Evolutionary conservation across 2,113 vertebrate genomes (phyloP), one percentile per base, ranked within the genome.

Genomic region (Tylochromis polylepis): DNA sequence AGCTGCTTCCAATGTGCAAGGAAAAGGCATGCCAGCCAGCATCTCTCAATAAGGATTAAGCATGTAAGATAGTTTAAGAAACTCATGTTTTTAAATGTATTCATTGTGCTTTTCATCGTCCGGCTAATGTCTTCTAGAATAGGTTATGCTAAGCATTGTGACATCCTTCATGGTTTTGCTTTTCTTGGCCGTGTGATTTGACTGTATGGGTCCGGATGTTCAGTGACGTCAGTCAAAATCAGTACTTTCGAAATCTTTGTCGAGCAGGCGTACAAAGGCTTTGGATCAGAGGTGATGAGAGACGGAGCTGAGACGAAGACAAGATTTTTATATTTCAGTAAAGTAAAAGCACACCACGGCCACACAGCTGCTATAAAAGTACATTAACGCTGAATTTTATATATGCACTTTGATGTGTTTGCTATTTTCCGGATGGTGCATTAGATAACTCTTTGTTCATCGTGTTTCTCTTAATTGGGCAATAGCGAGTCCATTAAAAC

Each of bases 401-500:
- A 88, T 53, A 82, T 79, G 72, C 84, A 83, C 83, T 89, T 86
- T 86, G 81, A 88, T 88, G 88, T 57, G 56, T 86, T 59, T 77
- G 31, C 67, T 34, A 78, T 87, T 81, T 79, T 80, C 67, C 87
- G 62, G 59, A 79, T 15, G 34, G 46, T n/a, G 41, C 86, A 77
- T 83, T 59, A 87, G 86, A 78, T 29, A n/a, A 88, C 65, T 43
- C 59, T 84, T 90, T 84, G 87, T 87, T 88, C 89, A 5, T 46
- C 1, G 27, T 3, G 22, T 87, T 82, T 82, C 81, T 88, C 51
- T 82, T 70, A 86, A 80, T 92, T 79, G 46, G 62, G 75, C 38
- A 78, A 75, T 31, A 80, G 65, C 41, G 79, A 82, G 57, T 83
- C 90, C 89, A 91, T 94, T 93, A 88, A 85, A 87, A 83, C 82